Percentiles rank a stretch among this genome's conserved stretches.
These are phyloP conservation scores for Agelas oroides DNA, from an alignment of 37 sponge, comb jelly and placozoan species.

Conservation along the genomic window DNA sequence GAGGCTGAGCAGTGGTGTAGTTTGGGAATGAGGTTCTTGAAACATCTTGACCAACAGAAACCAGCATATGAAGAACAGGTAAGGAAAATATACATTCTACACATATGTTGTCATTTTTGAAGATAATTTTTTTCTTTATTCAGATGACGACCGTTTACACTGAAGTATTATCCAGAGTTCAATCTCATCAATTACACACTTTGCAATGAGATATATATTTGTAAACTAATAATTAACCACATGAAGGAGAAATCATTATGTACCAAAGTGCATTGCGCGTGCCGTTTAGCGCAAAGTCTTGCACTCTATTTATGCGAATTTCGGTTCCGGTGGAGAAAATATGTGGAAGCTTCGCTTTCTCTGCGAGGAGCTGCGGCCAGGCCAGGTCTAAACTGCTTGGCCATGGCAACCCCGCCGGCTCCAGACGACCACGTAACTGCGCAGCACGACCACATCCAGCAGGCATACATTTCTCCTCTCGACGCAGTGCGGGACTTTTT, in stretches of 20 bases:
- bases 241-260: no score
- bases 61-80: slow-evolving; percentile 84
- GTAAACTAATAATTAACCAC: not conserved
- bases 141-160: slow-evolving; percentile 74
- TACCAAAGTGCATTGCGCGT: no score
- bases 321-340: not conserved
- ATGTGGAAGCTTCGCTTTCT: not conserved
- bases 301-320: not conserved
- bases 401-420: no score
- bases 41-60: slow-evolving; percentile 67
- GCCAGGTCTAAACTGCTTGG: no score
- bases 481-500: slow-evolving; percentile 50
- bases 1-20: slow-evolving; percentile 95
- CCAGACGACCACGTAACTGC: not conserved
- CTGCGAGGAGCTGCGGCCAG: not conserved
- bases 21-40: slow-evolving; percentile 78
- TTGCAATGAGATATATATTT: not conserved
- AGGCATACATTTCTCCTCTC: slow-evolving; percentile 40
- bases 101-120: not conserved
- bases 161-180: slow-evolving; percentile 65
- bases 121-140: not conserved
- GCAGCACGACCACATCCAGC: not conserved
- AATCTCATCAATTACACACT: slow-evolving; percentile 7
- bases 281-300: no score
- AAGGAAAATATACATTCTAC: not conserved